Conservation (phyloP, 2,113 vertebrate genomes). For the Ailuropoda melanoleuca region DNA sequence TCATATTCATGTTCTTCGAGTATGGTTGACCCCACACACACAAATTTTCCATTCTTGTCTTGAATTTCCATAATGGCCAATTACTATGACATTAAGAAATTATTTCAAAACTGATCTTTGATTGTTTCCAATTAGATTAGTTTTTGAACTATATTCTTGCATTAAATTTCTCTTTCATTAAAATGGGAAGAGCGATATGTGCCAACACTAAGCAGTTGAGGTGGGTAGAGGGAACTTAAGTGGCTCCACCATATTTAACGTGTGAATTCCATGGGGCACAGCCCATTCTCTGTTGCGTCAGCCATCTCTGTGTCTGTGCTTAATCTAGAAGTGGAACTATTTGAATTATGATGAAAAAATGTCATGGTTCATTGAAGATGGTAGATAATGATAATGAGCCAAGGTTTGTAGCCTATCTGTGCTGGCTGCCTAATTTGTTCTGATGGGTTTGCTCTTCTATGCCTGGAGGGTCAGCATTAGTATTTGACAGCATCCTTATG, state of each 20-base stretch:
- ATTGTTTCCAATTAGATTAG: not conserved
- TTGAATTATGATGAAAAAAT: constrained; percentile 61
- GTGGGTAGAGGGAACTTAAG: not conserved
- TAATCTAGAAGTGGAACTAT: constrained; percentile 56
- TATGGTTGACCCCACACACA: not conserved
- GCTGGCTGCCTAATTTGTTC: constrained; percentile 65
- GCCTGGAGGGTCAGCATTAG: constrained; percentile 77
- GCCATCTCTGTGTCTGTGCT: constrained; percentile 20
- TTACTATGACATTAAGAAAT: not conserved
- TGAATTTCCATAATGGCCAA: not conserved
- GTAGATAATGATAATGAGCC: constrained; percentile 71
- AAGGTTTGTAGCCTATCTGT: constrained; percentile 38
- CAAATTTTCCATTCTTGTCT: not conserved
- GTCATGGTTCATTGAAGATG: not conserved
- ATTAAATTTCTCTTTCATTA: not conserved
- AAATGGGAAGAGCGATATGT: not conserved
- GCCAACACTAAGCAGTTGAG: not conserved
- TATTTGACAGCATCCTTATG: constrained; percentile 71
- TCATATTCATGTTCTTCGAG: not conserved
- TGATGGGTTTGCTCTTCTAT: constrained; percentile 72
- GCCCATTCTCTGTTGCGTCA: not conserved
- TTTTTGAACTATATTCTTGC: not conserved
- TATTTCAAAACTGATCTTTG: not conserved
- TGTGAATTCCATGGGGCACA: not conserved
- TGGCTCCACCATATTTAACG: not conserved